phyloP scores from a whole-genome alignment of 2,888 invertebrate genomes.

The Hyalella azteca region DNA sequence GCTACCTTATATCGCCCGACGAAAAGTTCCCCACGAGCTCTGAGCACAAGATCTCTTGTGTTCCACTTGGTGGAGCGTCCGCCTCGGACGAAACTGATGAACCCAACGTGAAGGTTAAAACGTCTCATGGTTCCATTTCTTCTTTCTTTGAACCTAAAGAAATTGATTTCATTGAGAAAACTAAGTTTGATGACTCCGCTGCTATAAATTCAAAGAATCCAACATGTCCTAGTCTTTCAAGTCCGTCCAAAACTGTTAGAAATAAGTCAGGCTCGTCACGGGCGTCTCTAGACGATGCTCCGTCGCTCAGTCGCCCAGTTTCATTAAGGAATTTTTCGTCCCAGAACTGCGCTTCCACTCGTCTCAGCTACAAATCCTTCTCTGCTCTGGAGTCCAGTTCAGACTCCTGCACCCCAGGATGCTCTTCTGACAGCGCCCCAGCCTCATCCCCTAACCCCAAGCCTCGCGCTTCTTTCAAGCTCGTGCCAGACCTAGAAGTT shows the following conservation, averaged over 20 bases:
- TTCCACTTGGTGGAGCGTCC: too few species aligned
- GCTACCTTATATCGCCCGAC: too few species aligned
- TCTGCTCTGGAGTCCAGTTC: not conserved
- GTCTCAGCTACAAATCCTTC: not conserved
- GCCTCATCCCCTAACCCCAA: not conserved
- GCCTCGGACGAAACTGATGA: too few species aligned
- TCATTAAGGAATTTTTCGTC: not conserved
- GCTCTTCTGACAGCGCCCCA: not conserved
- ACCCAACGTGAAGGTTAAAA: too few species aligned
- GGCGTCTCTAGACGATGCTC: not conserved
- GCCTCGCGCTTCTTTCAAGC: not conserved
- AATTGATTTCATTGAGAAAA: too few species aligned
- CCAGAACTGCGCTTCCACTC: not conserved
- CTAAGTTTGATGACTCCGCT: too few species aligned
- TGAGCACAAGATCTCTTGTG: too few species aligned
- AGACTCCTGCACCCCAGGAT: not conserved
- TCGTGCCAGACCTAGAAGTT: slow-evolving; percentile 8
- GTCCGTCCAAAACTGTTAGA: not conserved
- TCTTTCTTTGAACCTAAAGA: too few species aligned
- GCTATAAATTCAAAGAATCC: too few species aligned
- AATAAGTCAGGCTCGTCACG: not conserved
- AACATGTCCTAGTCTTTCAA: not conserved
- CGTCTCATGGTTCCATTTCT: too few species aligned
- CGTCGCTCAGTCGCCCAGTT: not conserved
- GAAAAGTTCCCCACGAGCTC: too few species aligned